Evolutionary conservation across 1,140 invertebrate species (phyloP), one percentile per base, ranked within the genome.

Genomic region (Euwallacea fornicatus): DNA sequence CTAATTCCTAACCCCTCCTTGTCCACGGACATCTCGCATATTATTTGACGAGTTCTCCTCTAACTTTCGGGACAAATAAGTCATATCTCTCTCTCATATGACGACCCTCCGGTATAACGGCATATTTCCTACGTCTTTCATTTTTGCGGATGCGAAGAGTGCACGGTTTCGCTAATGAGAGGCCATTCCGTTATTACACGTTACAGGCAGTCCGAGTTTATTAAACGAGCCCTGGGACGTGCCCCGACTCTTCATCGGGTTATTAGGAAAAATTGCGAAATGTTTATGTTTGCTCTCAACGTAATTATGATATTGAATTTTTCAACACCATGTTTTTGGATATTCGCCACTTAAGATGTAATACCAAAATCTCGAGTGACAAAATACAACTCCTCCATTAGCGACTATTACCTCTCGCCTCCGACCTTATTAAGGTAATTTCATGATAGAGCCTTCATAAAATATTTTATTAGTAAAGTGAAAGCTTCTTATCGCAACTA

Each of bases 121-220:
- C 61, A 63, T 63, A 50, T 13, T 63, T 54, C n/a, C 63, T 65
- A 11, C 46, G 63, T 53, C 47, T 58, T 58, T 66, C 65, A 66
- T 66, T 66, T 66, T 56, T 42, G 50, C 46, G 21, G 54, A 54
- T 65, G 63, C 63, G 60, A 41, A 9, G 42, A 63, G 42, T 42
- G 65, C 53, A 58, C 42, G 55, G 65, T 66, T 66, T 66, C 42
- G 21, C 65, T 66, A 66, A 66, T 66, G 65, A 66, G 65, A 42
- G 65, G 53, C 65, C 65, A 66, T 66, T 46, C 43, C 42, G 65
- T 66, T 66, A 66, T 66, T 58, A 66, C 21, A 41, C 41, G 46
- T 54, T 54, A 65, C 54, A 65, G 47, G 63, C 16, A 10, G 9
- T 15, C 63, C 21, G 42, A 66, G 65, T 66, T 66, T 66, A 66